Evolutionary conservation across 2,113 vertebrate species (phyloP).

Genomic region (Mungos mungo): DNA sequence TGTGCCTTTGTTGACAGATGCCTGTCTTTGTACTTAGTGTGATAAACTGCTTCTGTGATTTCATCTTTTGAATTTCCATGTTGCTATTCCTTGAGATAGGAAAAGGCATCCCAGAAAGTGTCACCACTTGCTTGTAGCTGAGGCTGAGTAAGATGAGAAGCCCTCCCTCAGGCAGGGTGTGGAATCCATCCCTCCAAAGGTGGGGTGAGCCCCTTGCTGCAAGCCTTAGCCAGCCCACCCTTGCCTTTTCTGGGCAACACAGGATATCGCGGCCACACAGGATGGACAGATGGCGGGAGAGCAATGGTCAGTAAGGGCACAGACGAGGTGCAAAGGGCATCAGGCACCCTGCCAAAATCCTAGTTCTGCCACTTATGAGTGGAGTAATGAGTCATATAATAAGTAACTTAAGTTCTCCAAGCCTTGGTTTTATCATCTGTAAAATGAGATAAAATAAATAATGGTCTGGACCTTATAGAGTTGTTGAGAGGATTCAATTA

Average conservation of each 20-base stretch:
- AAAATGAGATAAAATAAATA: background rate
- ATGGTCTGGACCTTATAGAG: background rate
- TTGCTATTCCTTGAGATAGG: background rate
- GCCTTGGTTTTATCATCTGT: constrained; percentile 24
- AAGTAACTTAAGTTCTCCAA: background rate
- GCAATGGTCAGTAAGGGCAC: background rate
- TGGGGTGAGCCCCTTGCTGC: background rate
- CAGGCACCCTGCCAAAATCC: background rate
- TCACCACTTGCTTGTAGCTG: background rate
- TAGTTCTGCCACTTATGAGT: background rate
- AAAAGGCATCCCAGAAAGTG: background rate
- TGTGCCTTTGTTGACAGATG: background rate
- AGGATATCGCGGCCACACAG: background rate
- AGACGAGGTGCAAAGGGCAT: background rate
- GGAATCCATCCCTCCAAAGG: background rate
- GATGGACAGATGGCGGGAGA: background rate
- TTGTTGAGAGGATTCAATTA: background rate
- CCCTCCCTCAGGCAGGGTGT: background rate
- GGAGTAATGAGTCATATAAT: background rate
- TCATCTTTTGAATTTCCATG: background rate
- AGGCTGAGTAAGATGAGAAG: background rate
- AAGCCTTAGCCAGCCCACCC: background rate
- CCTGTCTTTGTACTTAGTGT: background rate
- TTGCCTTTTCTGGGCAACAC: background rate
- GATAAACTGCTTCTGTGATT: background rate